Base-by-base conservation (phyloP, 2,797 vertebrate species). In the Triplophysa yarkandensis region DNA sequence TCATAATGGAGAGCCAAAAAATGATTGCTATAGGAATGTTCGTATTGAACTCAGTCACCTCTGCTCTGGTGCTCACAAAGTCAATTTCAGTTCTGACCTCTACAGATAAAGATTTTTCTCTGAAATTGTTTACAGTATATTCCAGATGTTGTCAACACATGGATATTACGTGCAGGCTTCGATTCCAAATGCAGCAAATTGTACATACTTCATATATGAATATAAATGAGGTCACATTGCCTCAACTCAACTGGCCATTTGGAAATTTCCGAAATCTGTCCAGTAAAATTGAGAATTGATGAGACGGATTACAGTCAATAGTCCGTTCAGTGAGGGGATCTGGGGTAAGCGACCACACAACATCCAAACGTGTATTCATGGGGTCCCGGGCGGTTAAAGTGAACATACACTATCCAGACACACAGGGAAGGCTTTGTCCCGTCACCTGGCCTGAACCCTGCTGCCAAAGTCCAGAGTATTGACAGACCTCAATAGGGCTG, bases 371-470 rank as follows among this genome's bases (percentile, higher is more conserved):
- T 68, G 27, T 52, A 73, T 67, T 67, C 43, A 77, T 54, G 55
- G 36, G 76, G 58, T 68, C 39, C 43, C 48, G 43, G 55, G 55
- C 27, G 54, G 73, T 61, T 68, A 61, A 75, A 61, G 55, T 3
- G 64, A 67, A 63, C 62, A 75, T 74, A 71, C 82, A 85, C 77
- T 81, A 74, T 79, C 63, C 44, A 43, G 13, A 78, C 60, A 71
- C 79, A 89, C 84, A 88, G 79, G 81, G 75, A 44, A 1, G 66
- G 78, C 88, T 87, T 86, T 90, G 88, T 88, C 68, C 63, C 52
- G 17, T 89, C 84, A 90, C 87, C 90, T 89, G 85, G 78, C 44
- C 25, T 89, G 84, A 90, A 90, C 87, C 86, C 83, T 70, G 65
- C 75, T 62, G 68, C 43, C 64, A 64, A 70, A 36, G 83, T 80